phyloP scores from a whole-genome alignment of 1,140 invertebrate species.

The Oncopodura yosiiana region DNA sequence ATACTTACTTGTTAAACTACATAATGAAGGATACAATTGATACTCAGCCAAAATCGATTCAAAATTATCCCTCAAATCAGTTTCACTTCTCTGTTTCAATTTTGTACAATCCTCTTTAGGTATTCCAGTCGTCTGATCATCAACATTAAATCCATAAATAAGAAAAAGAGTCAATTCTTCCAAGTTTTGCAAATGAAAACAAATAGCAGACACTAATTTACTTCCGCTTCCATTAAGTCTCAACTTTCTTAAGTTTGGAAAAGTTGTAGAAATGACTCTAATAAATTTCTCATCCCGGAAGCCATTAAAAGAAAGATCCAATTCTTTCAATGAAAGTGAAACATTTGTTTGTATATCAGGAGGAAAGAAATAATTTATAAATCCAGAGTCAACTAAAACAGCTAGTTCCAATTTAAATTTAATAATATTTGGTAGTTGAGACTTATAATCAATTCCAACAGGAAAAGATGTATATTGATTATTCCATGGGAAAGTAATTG shows the following conservation, averaged over 20 bases:
- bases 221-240: constrained; percentile 19
- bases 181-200: constrained; percentile 11
- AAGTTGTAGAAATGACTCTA: neutral
- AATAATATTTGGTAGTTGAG: neutral
- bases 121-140: constrained; percentile 20
- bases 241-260: constrained; percentile 7
- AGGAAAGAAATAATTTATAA: constrained; percentile 20
- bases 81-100: neutral
- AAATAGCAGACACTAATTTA: constrained; percentile 11
- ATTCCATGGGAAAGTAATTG: constrained; percentile 13
- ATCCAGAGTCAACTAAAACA: constrained; percentile 8
- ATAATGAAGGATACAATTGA: neutral
- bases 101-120: neutral
- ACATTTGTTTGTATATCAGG: neutral
- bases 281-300: constrained; percentile 18
- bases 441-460: constrained; percentile 9
- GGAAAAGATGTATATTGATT: constrained; percentile 6
- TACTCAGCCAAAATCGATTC: too few species aligned
- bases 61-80: too few species aligned
- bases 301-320: constrained; percentile 17
- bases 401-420: constrained; percentile 13
- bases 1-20: constrained; percentile 9
- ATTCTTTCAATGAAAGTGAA: neutral
- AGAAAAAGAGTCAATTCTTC: constrained; percentile 9
- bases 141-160: constrained; percentile 21